Evolutionary conservation across 2,888 invertebrate species (phyloP), one percentile per base, ranked within the genome.

Genomic region (Itoplectis maculator): DNA sequence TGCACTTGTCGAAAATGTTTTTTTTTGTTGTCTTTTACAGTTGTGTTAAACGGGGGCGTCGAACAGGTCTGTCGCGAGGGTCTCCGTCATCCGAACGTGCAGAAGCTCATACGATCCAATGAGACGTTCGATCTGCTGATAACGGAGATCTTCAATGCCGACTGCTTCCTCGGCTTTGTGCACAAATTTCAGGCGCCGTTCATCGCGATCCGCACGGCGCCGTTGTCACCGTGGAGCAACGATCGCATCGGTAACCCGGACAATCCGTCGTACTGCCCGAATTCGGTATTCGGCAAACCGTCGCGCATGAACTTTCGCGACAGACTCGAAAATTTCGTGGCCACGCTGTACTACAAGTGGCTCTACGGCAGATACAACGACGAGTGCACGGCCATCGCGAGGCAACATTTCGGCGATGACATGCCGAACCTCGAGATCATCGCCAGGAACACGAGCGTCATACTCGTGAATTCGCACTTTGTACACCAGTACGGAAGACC

Each of bases 121-220:
- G 91, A 93, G 3, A 94, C 94, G 66, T 96, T 95, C 88, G 96
- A 97, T 90, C 90, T 97, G 0, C 93, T 96, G 11, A 90, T 97
- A 0, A 93, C 95, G 69, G 96, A 97, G 91, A 94, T 95, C 75
- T 97, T 97, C 89, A 96, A 96, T 85, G 94, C 95, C 63, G 96
- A 97, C 88, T 96, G 97, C 89, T 95, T 95, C 90, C 92, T 96
- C 84, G 95, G 95, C 0, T 90, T 97, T 42, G 95, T 95, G 0
- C 93, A 96, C 87, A 94, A 83, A 9, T 94, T 96, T 13, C 91
- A 94, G 51, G 95, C 95, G 0, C 96, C 96, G 0, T 94, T 95
- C 0, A 93, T 96, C 0, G 94, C 93, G 0, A 86, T 95, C 6
- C 94, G 94, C 8, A 94, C 95, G 6, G 94, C 94, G 83, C 93